Conservation (phyloP, 2,113 vertebrate genomes). For the Odobenus rosmarus region DNA sequence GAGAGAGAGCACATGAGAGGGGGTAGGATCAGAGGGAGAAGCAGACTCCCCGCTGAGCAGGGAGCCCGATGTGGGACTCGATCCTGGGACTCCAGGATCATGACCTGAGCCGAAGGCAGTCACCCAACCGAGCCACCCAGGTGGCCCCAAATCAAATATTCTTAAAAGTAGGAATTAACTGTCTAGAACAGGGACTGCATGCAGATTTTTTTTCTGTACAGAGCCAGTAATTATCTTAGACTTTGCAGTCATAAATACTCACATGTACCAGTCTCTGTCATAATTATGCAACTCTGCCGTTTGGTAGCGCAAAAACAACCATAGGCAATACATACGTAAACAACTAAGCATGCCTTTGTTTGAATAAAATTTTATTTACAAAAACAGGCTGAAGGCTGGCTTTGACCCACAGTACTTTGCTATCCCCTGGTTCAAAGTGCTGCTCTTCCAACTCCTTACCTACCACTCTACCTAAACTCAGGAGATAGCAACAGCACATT, state of each 20-base stretch:
- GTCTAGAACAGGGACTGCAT: background rate
- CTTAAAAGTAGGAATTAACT: background rate
- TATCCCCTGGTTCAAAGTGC: background rate
- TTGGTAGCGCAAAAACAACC: background rate
- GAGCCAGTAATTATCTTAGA: background rate
- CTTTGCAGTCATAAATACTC: background rate
- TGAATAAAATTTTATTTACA: background rate
- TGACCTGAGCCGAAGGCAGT: too few species aligned
- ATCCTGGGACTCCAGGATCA: too few species aligned
- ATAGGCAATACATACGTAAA: background rate
- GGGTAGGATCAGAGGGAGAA: too few species aligned
- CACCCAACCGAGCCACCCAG: too few species aligned
- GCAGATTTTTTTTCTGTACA: background rate
- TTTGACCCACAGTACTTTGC: background rate
- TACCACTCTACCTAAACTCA: background rate
- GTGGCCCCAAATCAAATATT: background rate
- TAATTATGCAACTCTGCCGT: background rate
- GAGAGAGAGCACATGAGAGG: too few species aligned
- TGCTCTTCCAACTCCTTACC: background rate
- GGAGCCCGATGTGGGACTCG: too few species aligned
- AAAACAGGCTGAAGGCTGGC: background rate
- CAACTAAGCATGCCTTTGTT: background rate
- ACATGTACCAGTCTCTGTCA: background rate
- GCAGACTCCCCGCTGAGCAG: too few species aligned
- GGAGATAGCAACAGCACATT: background rate